phyloP scores from a whole-genome alignment of 2,113 vertebrate genomes.

The Haemorhous mexicanus region DNA sequence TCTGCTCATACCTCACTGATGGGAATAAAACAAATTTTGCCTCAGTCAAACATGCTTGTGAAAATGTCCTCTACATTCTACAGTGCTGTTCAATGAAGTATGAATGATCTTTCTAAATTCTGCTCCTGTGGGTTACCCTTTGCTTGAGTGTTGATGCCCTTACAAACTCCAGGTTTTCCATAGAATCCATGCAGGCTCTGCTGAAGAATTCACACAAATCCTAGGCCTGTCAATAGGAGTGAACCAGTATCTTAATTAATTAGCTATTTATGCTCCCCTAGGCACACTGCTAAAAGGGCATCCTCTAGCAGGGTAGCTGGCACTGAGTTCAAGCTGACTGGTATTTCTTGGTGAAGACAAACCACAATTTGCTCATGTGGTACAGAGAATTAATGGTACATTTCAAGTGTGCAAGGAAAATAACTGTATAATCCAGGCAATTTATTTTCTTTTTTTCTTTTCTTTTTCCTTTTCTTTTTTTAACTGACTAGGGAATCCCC shows the following conservation, averaged over 20 bases:
- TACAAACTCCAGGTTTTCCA: neutral
- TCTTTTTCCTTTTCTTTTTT: neutral
- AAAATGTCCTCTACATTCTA: neutral
- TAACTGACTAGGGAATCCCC: neutral
- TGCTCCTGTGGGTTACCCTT: neutral
- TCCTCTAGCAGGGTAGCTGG: neutral
- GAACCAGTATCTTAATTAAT: slow-evolving; percentile 2
- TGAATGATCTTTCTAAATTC: neutral
- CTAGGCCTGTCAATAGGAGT: neutral
- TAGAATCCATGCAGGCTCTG: neutral
- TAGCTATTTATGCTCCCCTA: neutral
- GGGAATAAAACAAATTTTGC: neutral
- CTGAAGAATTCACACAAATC: neutral
- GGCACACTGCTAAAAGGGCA: neutral
- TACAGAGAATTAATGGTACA: neutral
- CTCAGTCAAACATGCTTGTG: neutral
- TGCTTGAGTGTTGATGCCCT: neutral
- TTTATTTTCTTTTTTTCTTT: neutral
- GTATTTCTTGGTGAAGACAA: neutral
- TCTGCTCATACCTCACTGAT: neutral
- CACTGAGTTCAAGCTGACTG: neutral
- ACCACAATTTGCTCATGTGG: neutral
- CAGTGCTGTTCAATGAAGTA: neutral
- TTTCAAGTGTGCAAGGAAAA: neutral
- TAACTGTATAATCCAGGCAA: neutral